Conservation (phyloP, 1,140 invertebrate species). For the Sminthurides bifidus region DNA sequence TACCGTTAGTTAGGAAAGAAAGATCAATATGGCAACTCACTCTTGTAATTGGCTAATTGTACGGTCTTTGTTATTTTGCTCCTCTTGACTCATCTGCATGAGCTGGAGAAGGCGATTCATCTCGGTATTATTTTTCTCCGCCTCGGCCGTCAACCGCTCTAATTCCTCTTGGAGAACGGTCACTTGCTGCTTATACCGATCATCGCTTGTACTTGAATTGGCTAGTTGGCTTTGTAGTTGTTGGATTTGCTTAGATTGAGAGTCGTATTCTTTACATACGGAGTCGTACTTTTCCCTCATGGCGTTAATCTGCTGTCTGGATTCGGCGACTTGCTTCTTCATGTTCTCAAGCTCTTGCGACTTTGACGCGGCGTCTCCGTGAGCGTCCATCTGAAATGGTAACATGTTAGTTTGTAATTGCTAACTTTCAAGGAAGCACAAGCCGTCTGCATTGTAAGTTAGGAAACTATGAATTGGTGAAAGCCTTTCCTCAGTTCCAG, state of each 20-base stretch:
- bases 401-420: no score
- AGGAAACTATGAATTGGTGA: no score
- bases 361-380: background rate
- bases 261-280: background rate
- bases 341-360: background rate
- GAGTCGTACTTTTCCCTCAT: background rate
- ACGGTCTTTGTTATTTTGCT: constrained; percentile 88
- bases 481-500: no score
- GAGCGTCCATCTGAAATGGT: constrained; percentile 3
- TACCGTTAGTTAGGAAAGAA: background rate
- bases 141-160: background rate
- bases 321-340: background rate
- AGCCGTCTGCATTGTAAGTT: background rate
- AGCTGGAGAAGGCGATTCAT: constrained; percentile 55
- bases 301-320: background rate
- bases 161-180: constrained; percentile 1
- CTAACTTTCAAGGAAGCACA: background rate
- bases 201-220: background rate
- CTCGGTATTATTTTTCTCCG: background rate
- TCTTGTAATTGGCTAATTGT: constrained; percentile 89
- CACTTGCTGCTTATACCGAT: background rate
- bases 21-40: constrained; percentile 47
- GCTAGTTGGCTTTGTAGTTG: background rate
- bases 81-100: constrained; percentile 89
- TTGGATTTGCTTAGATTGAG: background rate